phyloP scores from a whole-genome alignment of 2,113 vertebrate species.

The Cynopterus brachyotis region DNA sequence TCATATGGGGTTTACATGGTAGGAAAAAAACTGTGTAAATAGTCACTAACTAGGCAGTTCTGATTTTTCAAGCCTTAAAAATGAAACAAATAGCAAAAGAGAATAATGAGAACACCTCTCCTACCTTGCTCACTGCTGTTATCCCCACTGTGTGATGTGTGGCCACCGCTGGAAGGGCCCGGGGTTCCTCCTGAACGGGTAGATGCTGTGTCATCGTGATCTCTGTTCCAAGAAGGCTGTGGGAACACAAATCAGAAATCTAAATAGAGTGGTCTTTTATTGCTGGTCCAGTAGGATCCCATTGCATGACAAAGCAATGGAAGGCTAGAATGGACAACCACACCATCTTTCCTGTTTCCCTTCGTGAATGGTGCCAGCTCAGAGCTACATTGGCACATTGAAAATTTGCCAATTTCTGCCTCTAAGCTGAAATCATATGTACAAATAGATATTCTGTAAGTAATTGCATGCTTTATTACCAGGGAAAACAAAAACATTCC shows the following conservation, averaged over 20 bases:
- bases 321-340: neutral
- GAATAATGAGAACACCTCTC: conserved; percentile 73
- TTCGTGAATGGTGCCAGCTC: neutral
- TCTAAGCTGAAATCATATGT: conserved; percentile 48
- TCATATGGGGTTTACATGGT: neutral
- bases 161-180: conserved; percentile 97
- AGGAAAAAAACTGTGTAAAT: neutral
- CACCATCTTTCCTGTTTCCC: neutral
- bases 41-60: neutral
- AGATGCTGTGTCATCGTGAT: conserved; percentile 98
- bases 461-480: conserved; percentile 79
- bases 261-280: conserved; percentile 39
- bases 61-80: conserved; percentile 20
- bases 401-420: neutral
- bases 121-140: conserved; percentile 99
- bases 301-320: neutral
- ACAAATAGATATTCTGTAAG: conserved; percentile 66
- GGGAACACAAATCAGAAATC: conserved; percentile 65
- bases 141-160: conserved; percentile 98
- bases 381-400: neutral
- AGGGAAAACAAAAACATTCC: conserved; percentile 82
- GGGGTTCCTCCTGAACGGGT: conserved; percentile 98
- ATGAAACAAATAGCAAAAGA: conserved; percentile 29
- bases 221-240: conserved; percentile 99
- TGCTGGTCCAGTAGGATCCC: neutral